phyloP scores from a whole-genome alignment of 2,113 vertebrate genomes.

The Mugil cephalus region DNA sequence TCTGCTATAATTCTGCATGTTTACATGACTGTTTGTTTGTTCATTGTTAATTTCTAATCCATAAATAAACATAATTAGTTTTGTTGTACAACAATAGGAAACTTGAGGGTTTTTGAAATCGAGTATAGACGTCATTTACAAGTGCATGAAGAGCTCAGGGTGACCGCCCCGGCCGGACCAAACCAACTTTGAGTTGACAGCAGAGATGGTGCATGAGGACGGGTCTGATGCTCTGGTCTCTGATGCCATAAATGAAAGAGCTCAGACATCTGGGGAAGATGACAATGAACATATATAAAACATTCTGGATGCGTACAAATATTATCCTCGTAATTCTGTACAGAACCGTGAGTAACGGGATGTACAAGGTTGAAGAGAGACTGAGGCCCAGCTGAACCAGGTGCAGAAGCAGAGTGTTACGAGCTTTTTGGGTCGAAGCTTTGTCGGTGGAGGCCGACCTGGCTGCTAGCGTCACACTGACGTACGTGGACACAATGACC shows the following conservation, averaged over 20 bases:
- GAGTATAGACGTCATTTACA: too few relatives aligned
- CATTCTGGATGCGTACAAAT: constrained; percentile 18
- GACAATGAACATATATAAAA: constrained; percentile 48
- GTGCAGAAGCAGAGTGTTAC: constrained; percentile 68
- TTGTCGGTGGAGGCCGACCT: constrained; percentile 62
- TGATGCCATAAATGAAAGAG: constrained; percentile 15
- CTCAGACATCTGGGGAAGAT: constrained; percentile 65
- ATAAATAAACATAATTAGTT: too few relatives aligned
- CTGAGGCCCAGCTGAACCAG: constrained; percentile 68
- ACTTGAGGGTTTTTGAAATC: too few relatives aligned
- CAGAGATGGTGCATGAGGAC: constrained; percentile 35
- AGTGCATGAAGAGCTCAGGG: too few relatives aligned
- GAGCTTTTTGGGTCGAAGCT: constrained; percentile 59
- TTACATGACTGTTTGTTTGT: too few relatives aligned
- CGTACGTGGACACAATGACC: constrained; percentile 53
- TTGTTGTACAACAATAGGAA: too few relatives aligned
- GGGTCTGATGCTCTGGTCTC: constrained; percentile 57
- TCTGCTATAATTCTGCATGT: too few relatives aligned
- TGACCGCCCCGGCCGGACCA: too few relatives aligned
- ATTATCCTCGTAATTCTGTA: rapidly evolving
- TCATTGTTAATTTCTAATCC: too few relatives aligned
- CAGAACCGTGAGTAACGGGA: constrained; percentile 28
- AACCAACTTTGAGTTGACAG: not conserved
- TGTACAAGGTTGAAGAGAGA: not conserved
- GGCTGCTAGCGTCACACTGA: constrained; percentile 66